Base-by-base conservation (phyloP, 64 coral and sea anemone genomes). In the Platygyra sinensis region DNA sequence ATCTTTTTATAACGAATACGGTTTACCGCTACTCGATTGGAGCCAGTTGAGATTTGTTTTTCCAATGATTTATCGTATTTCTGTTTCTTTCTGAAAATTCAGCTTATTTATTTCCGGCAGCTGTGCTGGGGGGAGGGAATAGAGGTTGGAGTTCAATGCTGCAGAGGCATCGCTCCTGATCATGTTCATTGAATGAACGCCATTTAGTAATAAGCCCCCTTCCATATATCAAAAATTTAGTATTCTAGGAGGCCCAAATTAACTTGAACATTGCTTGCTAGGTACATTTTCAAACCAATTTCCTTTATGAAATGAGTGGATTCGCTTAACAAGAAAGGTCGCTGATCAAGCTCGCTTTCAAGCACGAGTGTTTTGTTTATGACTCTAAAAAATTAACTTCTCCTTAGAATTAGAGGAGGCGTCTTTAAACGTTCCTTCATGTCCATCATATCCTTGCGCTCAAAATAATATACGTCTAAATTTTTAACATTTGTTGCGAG, bases 401-500 rank as follows among this genome's bases (percentile, higher is more conserved):
- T 76, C 13, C 74, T 76, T 76, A 17, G 33, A 17, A 76, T 49
- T 12, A 50, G 32, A 76, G 4, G 38, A 49, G 33, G 74, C 52
- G 18, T 78, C 76, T n/a, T n/a, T n/a, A n/a, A n/a, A n/a, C n/a
- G n/a, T n/a, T n/a, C n/a, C n/a, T n/a, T n/a, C n/a, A n/a, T n/a
- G n/a, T n/a, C n/a, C n/a, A n/a, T n/a, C n/a, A n/a, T n/a, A n/a
- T n/a, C n/a, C n/a, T n/a, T n/a, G n/a, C n/a, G n/a, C 55, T 54
- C 55, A 54, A 55, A 52, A 75, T 46, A 19, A 75, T 19, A 75
- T 75, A 39, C 32, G 36, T 75, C 33, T 75, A 75, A 39, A 36
- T 75, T 75, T 75, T 75, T 42, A 75, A 36, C 73, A 33, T 36
- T 75, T 75, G 5, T 11, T 75, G 73, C 73, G n/a, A 75, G 73